Conservation (phyloP, 2,888 invertebrate species). For the Troides oblongomaculatus region DNA sequence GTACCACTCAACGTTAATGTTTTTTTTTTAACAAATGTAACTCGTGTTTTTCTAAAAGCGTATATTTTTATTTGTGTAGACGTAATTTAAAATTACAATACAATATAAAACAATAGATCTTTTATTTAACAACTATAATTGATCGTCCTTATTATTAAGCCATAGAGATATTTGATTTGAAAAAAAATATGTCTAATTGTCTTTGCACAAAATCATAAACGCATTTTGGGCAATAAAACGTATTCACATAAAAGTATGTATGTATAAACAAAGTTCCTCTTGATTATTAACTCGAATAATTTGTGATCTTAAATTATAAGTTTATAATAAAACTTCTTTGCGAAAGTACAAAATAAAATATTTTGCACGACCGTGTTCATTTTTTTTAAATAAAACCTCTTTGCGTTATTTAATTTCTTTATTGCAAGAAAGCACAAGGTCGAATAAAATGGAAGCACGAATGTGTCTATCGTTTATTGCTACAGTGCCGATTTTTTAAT, state of each 20-base stretch:
- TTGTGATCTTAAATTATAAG: constrained; percentile 60
- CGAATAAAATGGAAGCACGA: constrained; percentile 29
- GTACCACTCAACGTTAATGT: no score
- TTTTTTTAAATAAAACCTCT: constrained; percentile 28
- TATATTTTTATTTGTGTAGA: no score
- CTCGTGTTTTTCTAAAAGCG: no score
- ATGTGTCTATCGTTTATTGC: constrained; percentile 15
- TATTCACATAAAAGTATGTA: no score
- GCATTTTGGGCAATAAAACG: no score
- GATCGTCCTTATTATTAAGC: neutral
- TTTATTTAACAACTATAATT: no score
- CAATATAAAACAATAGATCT: no score
- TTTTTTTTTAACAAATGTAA: no score
- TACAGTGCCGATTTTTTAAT: constrained; percentile 13
- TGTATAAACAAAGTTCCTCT: constrained; percentile 52
- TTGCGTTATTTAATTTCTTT: constrained; percentile 14
- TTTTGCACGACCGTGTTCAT: constrained; percentile 50
- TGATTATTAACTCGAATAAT: constrained; percentile 50
- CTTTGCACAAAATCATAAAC: neutral
- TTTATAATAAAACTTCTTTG: constrained; percentile 41
- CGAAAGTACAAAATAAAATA: constrained; percentile 61
- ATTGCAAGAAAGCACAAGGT: constrained; percentile 28
- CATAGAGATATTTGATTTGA: neutral
- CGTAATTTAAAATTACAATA: no score
- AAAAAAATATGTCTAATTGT: neutral